A percentile compares a stretch with the other conserved stretches of the same genome.
Evolutionary conservation across 1,140 invertebrate species (phyloP).

Genomic region (Notospermus geniculatus): DNA sequence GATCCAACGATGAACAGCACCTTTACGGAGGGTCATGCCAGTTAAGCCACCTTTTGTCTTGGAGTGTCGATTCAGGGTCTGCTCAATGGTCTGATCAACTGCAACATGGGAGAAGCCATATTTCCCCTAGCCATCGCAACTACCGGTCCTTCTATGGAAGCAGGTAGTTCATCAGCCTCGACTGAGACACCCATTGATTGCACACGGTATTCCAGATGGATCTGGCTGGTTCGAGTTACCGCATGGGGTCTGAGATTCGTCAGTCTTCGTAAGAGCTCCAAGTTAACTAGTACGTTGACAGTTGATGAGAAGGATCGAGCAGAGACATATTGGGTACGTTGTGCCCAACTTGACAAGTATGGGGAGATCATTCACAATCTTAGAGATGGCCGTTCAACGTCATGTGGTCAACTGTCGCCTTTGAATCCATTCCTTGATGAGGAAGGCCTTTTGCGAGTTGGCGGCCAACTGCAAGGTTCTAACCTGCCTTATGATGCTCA

Average conservation of each 20-base stretch:
- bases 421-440: not conserved
- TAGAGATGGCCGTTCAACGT: too few species aligned
- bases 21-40: slow-evolving; percentile 2
- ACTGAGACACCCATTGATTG: too few species aligned
- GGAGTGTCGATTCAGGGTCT: slow-evolving; percentile 14
- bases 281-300: too few species aligned
- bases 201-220: too few species aligned
- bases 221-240: too few species aligned
- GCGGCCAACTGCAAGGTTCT: not conserved
- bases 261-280: too few species aligned
- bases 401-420: not conserved
- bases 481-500: not conserved
- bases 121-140: too few species aligned
- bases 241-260: not conserved
- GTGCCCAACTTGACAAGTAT: not conserved
- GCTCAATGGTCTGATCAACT: slow-evolving; percentile 15
- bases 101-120: slow-evolving; percentile 11
- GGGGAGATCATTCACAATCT: not conserved
- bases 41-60: slow-evolving; percentile 7
- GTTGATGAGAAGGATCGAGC: not conserved
- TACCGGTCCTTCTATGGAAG: too few species aligned
- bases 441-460: not conserved
- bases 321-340: not conserved
- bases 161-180: too few species aligned
- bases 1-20: slow-evolving; percentile 8